Percentiles rank a stretch among this genome's conserved stretches.
phyloP scores from a whole-genome alignment of 2,797 vertebrate species.

The Rhinella marina region DNA sequence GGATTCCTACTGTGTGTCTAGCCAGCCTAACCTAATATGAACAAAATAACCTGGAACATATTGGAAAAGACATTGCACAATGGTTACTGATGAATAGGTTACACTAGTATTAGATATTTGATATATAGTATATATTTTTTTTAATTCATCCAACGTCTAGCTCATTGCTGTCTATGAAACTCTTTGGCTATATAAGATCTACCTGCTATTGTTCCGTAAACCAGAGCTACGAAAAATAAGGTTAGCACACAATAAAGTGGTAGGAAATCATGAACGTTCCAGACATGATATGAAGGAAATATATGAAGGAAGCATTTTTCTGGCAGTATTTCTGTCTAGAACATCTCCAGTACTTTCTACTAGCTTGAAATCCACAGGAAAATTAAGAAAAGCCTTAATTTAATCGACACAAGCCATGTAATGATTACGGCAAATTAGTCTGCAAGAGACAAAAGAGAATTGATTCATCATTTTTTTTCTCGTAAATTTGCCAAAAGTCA shows the following conservation, averaged over 20 bases:
- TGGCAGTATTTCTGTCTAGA: background rate
- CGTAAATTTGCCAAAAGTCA: background rate
- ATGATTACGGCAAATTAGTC: background rate
- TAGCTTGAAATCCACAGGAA: background rate
- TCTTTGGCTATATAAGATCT: too few species aligned
- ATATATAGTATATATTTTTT: background rate
- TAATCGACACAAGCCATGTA: background rate
- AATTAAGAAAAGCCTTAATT: background rate
- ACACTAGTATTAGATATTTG: background rate
- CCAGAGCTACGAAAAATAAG: background rate
- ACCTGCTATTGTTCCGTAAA: background rate
- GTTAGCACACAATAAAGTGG: background rate
- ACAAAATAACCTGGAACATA: background rate
- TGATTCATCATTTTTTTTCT: background rate
- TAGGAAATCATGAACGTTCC: background rate
- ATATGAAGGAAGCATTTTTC: background rate
- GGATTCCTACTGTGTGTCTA: background rate
- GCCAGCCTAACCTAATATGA: too few species aligned
- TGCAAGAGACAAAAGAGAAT: background rate
- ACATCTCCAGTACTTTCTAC: background rate
- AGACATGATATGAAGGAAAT: background rate
- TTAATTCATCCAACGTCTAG: too few species aligned
- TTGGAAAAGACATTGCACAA: background rate
- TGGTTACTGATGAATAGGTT: background rate
- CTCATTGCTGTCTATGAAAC: background rate